Evolutionary conservation across 1,140 invertebrate genomes (phyloP).

Genomic region (Zaprionus vittiger): DNA sequence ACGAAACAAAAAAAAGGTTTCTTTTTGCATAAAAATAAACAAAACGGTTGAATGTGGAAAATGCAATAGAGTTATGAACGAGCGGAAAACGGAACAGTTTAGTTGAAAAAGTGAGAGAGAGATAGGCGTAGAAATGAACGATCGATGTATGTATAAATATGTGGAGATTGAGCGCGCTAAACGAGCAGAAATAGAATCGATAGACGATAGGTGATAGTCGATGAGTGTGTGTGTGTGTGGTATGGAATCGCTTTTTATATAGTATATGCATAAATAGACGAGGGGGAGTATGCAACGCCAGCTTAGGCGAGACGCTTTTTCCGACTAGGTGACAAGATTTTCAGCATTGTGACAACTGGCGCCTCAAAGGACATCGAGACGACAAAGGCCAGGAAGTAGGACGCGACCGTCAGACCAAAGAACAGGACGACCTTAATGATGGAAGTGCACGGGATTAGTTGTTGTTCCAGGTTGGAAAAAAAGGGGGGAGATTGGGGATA

Average conservation of each 20-base stretch:
- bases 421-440: constrained; percentile 88
- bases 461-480: neutral
- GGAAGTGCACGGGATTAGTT: constrained; percentile 1
- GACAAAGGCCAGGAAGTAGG: constrained; percentile 91
- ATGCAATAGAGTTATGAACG: neutral
- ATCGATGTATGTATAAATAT: constrained; percentile 47
- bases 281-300: constrained; percentile 10
- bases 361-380: constrained; percentile 93
- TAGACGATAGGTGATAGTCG: constrained; percentile 25
- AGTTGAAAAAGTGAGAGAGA: constrained; percentile 9
- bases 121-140: constrained; percentile 17
- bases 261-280: constrained; percentile 64
- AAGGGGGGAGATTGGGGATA: neutral
- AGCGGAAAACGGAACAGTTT: constrained; percentile 1
- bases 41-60: constrained; percentile 21
- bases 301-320: constrained; percentile 85
- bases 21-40: constrained; percentile 34
- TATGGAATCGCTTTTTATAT: constrained; percentile 30
- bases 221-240: constrained; percentile 22
- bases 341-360: constrained; percentile 93
- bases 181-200: constrained; percentile 44
- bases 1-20: constrained; percentile 62
- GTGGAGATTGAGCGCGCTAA: constrained; percentile 37
- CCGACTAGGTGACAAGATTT: constrained; percentile 89
- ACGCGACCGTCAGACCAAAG: constrained; percentile 90